These are phyloP conservation scores for Callyntrura sp. DNA, from an alignment of 2,888 invertebrate species.

Conservation along the genomic window DNA sequence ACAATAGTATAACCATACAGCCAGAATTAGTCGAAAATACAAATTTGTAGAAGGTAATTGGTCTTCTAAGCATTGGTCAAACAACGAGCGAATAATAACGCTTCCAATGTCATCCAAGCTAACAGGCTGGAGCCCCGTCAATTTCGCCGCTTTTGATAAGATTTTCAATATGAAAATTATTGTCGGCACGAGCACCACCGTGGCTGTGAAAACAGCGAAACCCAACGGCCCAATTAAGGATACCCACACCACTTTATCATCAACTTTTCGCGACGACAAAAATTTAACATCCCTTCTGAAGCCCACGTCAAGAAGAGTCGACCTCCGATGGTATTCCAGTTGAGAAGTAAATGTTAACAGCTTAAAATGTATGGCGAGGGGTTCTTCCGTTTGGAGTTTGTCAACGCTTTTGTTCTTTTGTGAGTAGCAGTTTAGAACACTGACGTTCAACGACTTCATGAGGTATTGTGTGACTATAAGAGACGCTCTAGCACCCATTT, in stretches of 20 bases:
- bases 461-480: constrained; percentile 47
- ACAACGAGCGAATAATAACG: constrained; percentile 47
- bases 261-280: constrained; percentile 24
- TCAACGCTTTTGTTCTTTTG: background rate
- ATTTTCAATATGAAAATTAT: background rate
- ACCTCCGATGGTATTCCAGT: background rate
- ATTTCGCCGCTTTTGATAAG: background rate
- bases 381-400: background rate
- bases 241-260: constrained; percentile 20
- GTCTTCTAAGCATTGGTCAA: constrained; percentile 70
- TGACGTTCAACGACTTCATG: constrained; percentile 47
- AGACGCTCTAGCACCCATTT: background rate
- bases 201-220: constrained; percentile 38
- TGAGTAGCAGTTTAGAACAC: constrained; percentile 43
- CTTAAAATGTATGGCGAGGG: constrained; percentile 37
- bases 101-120: constrained; percentile 39
- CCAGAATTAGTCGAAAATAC: constrained; percentile 56
- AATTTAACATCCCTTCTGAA: constrained; percentile 20
- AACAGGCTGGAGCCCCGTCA: background rate
- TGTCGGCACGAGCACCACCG: constrained; percentile 4
- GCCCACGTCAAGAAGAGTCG: constrained; percentile 17
- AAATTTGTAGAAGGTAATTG: constrained; percentile 31
- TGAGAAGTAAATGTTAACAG: background rate
- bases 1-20: constrained; percentile 62
- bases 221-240: constrained; percentile 60